Conservation (phyloP, 2,888 invertebrate species). For the Timandra comae region DNA sequence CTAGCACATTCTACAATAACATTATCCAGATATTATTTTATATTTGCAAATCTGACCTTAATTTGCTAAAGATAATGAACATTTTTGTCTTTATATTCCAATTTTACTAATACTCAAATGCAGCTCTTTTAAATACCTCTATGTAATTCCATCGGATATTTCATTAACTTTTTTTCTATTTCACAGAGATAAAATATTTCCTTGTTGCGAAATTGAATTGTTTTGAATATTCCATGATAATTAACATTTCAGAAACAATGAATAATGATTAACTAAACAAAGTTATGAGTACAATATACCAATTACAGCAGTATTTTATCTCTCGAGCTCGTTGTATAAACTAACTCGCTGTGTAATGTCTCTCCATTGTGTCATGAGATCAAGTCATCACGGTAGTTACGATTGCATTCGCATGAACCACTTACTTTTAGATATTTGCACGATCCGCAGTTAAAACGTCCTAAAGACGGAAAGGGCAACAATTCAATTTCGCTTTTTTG, state of each 20-base stretch:
- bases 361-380: conserved; percentile 34
- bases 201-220: conserved; percentile 57
- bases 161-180: too few relatives aligned
- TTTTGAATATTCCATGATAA: conserved; percentile 24
- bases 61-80: too few relatives aligned
- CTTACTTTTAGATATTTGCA: conserved; percentile 58
- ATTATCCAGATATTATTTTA: too few relatives aligned
- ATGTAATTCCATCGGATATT: too few relatives aligned
- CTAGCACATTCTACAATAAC: too few relatives aligned
- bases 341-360: conserved; percentile 43
- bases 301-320: conserved; percentile 8
- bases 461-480: conserved; percentile 67
- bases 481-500: conserved; percentile 76
- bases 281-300: conserved; percentile 5
- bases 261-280: background rate
- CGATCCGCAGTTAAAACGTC: conserved; percentile 58
- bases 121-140: too few relatives aligned
- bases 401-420: conserved; percentile 61
- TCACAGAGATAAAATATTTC: background rate
- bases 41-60: too few relatives aligned
- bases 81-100: too few relatives aligned
- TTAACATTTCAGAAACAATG: conserved; percentile 16
- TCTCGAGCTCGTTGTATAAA: conserved; percentile 18
- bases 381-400: conserved; percentile 59
- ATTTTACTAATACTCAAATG: too few relatives aligned